These are phyloP conservation scores for Sebastes vulpes DNA, from an alignment of 2,797 vertebrate genomes.

Conservation along the genomic window DNA sequence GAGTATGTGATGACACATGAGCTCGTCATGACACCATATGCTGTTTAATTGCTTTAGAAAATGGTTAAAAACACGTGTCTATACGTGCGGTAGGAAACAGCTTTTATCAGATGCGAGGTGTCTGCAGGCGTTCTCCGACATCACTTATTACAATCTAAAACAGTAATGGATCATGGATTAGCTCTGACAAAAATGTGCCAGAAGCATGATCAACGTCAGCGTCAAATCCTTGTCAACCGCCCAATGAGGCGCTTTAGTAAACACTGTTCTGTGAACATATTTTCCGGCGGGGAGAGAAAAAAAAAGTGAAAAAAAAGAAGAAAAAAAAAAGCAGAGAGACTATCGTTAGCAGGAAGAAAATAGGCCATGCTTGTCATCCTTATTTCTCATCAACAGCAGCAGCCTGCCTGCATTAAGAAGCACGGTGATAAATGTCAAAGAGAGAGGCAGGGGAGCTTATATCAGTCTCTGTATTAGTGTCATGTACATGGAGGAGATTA, in stretches of 20 bases:
- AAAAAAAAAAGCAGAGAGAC: conserved; percentile 18
- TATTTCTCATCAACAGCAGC: conserved; percentile 69
- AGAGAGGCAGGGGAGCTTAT: conserved; percentile 74
- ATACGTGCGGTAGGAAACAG: neutral
- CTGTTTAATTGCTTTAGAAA: neutral
- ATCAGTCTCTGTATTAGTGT: conserved; percentile 80
- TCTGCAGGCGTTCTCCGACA: conserved; percentile 6
- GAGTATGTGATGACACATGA: neutral
- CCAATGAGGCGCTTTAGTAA: conserved; percentile 42
- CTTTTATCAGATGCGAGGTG: conserved; percentile 1
- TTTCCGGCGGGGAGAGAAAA: neutral
- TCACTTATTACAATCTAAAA: conserved; percentile 16
- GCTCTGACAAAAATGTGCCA: conserved; percentile 25
- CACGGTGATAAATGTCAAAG: conserved; percentile 71
- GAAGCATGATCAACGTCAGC: conserved; percentile 30
- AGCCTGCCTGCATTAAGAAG: conserved; percentile 73
- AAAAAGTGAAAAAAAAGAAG: neutral
- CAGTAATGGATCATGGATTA: conserved; percentile 33
- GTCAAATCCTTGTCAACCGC: conserved; percentile 30
- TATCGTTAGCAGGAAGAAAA: conserved; percentile 65
- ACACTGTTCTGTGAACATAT: conserved; percentile 32
- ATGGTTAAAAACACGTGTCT: neutral
- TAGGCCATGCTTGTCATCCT: conserved; percentile 75
- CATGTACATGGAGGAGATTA: conserved; percentile 76
- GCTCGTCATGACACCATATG: neutral